phyloP scores from a whole-genome alignment of 2,797 vertebrate genomes.

The Crypturellus tataupa region DNA sequence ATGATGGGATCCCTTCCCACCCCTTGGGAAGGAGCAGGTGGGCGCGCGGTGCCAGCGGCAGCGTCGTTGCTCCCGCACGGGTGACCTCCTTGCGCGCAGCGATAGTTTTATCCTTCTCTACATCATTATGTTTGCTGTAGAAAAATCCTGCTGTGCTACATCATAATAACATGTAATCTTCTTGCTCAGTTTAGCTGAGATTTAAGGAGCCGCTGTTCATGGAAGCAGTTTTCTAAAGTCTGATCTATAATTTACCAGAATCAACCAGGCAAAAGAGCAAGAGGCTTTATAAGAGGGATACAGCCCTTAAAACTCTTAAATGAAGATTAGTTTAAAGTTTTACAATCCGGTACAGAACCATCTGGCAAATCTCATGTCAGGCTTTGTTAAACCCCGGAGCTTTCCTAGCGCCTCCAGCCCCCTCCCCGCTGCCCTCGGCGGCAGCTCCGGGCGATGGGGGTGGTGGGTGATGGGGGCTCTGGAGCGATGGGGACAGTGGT shows the following conservation, averaged over 20 bases:
- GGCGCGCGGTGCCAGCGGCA: constrained; percentile 40
- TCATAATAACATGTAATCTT: constrained; percentile 86
- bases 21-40: constrained; percentile 37
- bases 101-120: constrained; percentile 80
- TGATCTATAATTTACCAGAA: constrained; percentile 84
- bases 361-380: constrained; percentile 79
- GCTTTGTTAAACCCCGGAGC: constrained; percentile 77
- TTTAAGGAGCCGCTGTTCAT: constrained; percentile 80
- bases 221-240: constrained; percentile 81
- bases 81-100: constrained; percentile 78
- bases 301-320: constrained; percentile 85
- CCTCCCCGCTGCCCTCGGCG: not conserved
- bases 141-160: constrained; percentile 81
- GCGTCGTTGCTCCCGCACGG: constrained; percentile 73
- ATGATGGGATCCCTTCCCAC: constrained; percentile 25
- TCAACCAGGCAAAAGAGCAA: constrained; percentile 83
- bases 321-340: constrained; percentile 85
- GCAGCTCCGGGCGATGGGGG: too few relatives aligned
- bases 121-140: constrained; percentile 81
- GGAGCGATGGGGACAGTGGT: too few relatives aligned
- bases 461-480: too few relatives aligned
- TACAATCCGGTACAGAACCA: constrained; percentile 79
- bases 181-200: constrained; percentile 84
- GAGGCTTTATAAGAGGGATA: constrained; percentile 79
- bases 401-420: constrained; percentile 8